phyloP scores from a whole-genome alignment of 1,140 invertebrate genomes.

The Glossosoma conforme region DNA sequence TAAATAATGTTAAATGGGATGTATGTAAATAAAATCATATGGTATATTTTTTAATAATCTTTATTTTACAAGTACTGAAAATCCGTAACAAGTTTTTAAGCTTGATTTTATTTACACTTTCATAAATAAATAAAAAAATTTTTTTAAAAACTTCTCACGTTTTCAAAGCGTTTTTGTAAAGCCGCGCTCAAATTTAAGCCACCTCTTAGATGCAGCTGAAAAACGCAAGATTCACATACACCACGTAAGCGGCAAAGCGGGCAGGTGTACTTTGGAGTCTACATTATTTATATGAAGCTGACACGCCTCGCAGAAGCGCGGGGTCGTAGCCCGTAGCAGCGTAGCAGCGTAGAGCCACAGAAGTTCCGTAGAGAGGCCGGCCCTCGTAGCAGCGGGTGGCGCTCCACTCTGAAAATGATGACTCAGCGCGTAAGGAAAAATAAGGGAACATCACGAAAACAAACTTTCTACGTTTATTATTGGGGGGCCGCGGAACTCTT shows the following conservation, averaged over 20 bases:
- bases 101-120: too few relatives aligned
- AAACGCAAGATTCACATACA: conserved; percentile 13
- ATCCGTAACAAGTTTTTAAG: too few relatives aligned
- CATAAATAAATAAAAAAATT: too few relatives aligned
- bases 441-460: conserved; percentile 19
- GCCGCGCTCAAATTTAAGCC: too few relatives aligned
- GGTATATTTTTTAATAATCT: too few relatives aligned
- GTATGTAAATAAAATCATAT: too few relatives aligned
- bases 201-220: too few relatives aligned
- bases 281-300: conserved; percentile 23
- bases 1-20: too few relatives aligned
- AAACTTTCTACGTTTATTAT: conserved; percentile 25
- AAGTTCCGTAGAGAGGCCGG: too few relatives aligned
- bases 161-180: too few relatives aligned
- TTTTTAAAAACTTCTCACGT: too few relatives aligned
- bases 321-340: not conserved
- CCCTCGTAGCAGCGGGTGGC: not conserved
- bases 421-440: conserved; percentile 11
- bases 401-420: conserved; percentile 16
- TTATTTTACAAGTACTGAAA: too few relatives aligned
- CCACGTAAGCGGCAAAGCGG: conserved; percentile 14
- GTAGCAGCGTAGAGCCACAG: not conserved
- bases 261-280: conserved; percentile 17
- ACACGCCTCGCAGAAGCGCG: conserved; percentile 4
- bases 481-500: not conserved